Base-by-base conservation (phyloP, 2,888 invertebrate species). In the Diloba caeruleocephala region DNA sequence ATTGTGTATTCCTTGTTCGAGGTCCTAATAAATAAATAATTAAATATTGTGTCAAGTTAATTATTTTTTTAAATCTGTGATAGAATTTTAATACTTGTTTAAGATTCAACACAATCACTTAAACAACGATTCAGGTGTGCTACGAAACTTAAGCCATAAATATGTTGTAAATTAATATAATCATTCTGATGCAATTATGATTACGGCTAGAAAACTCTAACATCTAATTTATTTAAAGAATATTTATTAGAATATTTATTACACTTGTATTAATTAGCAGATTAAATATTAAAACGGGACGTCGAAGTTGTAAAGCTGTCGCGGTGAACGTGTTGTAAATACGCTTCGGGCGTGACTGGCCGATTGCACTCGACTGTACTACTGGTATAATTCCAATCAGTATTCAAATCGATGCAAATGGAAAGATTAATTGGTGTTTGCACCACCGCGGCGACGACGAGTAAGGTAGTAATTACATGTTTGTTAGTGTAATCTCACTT, bases 341-440 rank as follows among this genome's bases (percentile, higher is more conserved):
- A 71, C 72, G 78, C 78, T 72, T 49, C 68, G 62, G 78, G 79
- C 80, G 78, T 76, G 78, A 78, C 79, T 60, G 71, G 60, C 73
- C 81, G 79, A 82, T 82, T 81, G 84, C 84, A 79, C 68, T 76
- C 68, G 67, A 71, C 75, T 77, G 43, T 67, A 63, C 65, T 63
- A 74, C 71, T 77, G 77, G 79, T 80, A 82, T 86, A 87, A 87
- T 85, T 84, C 85, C 85, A 88, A 89, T 90, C 88, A 87, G 81
- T 86, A 88, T 89, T 89, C 87, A 89, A 88, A 89, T 89, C 85
- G 82, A 88, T 88, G 88, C 86, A 87, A 87, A 89, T 87, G 84
- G 82, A 87, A 85, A 87, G 86, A 89, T 89, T 86, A 87, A 88
- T 88, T 82, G 87, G 78, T 80, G 82, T 86, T 83, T 84, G 83